Evolutionary conservation across 2,113 vertebrate species (phyloP).

Genomic region (Capra hircus): DNA sequence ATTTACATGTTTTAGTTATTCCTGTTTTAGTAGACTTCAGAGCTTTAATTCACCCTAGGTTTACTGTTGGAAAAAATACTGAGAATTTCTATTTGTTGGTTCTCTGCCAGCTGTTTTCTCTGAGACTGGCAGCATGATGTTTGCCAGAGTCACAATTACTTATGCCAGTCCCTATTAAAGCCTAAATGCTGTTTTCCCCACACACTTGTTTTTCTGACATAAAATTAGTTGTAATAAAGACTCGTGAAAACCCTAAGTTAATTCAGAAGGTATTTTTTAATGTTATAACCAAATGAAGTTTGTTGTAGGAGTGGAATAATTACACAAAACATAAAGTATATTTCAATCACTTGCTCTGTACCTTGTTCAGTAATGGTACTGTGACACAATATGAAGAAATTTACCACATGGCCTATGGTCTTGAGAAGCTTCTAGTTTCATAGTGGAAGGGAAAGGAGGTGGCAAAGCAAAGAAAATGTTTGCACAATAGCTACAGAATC

Average conservation of each 20-base stretch:
- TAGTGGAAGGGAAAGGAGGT: neutral
- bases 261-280: constrained; percentile 23
- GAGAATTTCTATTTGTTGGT: constrained; percentile 68
- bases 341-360: neutral
- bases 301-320: neutral
- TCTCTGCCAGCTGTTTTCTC: constrained; percentile 57
- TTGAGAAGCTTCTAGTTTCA: neutral
- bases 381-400: neutral
- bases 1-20: constrained; percentile 79
- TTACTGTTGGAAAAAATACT: constrained; percentile 69
- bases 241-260: neutral
- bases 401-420: neutral
- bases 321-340: neutral
- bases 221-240: constrained; percentile 48
- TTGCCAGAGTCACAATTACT: constrained; percentile 44
- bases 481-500: neutral
- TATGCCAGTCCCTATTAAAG: neutral
- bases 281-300: neutral
- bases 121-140: constrained; percentile 56
- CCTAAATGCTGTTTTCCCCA: neutral
- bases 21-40: constrained; percentile 72
- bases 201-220: neutral
- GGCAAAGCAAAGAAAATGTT: neutral
- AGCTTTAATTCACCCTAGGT: constrained; percentile 71
- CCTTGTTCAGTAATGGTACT: neutral